phyloP scores from a whole-genome alignment of 2,888 invertebrate species.

The Epistrophella euchroma region DNA sequence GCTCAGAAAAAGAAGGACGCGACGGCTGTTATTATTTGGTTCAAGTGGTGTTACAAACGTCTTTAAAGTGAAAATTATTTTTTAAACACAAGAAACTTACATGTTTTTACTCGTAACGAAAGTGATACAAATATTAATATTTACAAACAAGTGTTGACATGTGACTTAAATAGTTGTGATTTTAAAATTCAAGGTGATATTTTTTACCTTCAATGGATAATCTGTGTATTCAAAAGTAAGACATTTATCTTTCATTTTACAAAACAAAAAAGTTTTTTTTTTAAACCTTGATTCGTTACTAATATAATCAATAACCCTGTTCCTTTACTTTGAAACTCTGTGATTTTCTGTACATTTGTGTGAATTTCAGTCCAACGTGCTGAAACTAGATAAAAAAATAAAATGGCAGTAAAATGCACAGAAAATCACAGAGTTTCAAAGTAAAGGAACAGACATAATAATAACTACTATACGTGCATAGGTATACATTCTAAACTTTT shows the following conservation, averaged over 20 bases:
- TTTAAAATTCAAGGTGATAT: not conserved
- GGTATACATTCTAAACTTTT: too few species aligned
- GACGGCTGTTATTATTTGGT: not conserved
- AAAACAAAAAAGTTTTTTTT: too few species aligned
- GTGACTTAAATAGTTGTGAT: not conserved
- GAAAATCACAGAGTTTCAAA: too few species aligned
- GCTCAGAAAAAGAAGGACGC: constrained; percentile 53
- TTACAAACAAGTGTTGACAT: not conserved
- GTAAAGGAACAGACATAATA: too few species aligned
- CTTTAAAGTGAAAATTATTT: constrained; percentile 3
- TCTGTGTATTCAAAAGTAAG: not conserved
- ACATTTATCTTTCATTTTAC: not conserved
- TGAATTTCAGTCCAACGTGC: too few species aligned
- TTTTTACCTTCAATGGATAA: not conserved
- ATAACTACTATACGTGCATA: too few species aligned
- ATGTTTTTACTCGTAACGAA: not conserved
- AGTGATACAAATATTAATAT: not conserved
- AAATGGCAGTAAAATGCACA: too few species aligned
- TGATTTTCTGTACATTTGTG: too few species aligned
- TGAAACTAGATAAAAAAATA: too few species aligned
- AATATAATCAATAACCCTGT: too few species aligned
- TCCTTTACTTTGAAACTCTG: too few species aligned
- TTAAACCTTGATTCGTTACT: too few species aligned
- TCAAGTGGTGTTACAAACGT: constrained; percentile 9
- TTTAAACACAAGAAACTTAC: not conserved